Evolutionary conservation across 2,797 vertebrate genomes (phyloP).

Genomic region (Taenioides sp.): DNA sequence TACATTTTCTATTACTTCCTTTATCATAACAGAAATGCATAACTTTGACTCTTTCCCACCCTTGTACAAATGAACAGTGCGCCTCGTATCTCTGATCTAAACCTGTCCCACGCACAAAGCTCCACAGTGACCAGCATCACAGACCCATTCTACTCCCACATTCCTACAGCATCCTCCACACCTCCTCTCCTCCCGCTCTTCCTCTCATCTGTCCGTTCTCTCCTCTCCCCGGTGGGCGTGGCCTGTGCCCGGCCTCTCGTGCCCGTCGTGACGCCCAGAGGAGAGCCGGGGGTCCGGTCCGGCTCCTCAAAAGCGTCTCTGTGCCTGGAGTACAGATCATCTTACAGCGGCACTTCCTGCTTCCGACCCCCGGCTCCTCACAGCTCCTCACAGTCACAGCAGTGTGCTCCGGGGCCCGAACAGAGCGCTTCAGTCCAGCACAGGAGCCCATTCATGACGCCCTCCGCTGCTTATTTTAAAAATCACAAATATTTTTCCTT

Average conservation of each 20-base stretch:
- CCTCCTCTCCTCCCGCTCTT: constrained; percentile 19
- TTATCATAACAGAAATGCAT: neutral
- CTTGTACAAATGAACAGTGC: neutral
- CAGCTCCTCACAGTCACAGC: constrained; percentile 84
- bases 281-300: constrained; percentile 67
- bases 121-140: constrained; percentile 40
- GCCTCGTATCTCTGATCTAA: neutral
- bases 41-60: neutral
- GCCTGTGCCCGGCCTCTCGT: constrained; percentile 7
- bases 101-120: constrained; percentile 36
- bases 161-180: constrained; percentile 17
- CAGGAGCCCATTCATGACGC: constrained; percentile 83
- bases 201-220: constrained; percentile 20
- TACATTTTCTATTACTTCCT: no score
- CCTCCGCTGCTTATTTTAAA: constrained; percentile 73
- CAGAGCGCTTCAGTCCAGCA: constrained; percentile 83
- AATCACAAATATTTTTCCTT: constrained; percentile 70
- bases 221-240: constrained; percentile 54
- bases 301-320: constrained; percentile 80
- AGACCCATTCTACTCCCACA: constrained; percentile 10
- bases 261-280: constrained; percentile 31
- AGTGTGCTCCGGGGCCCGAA: constrained; percentile 74
- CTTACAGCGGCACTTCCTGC: constrained; percentile 88
- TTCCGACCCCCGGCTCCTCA: constrained; percentile 84
- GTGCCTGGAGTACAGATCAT: constrained; percentile 79